phyloP scores from a whole-genome alignment of 2,113 vertebrate species.

The Colius striatus region DNA sequence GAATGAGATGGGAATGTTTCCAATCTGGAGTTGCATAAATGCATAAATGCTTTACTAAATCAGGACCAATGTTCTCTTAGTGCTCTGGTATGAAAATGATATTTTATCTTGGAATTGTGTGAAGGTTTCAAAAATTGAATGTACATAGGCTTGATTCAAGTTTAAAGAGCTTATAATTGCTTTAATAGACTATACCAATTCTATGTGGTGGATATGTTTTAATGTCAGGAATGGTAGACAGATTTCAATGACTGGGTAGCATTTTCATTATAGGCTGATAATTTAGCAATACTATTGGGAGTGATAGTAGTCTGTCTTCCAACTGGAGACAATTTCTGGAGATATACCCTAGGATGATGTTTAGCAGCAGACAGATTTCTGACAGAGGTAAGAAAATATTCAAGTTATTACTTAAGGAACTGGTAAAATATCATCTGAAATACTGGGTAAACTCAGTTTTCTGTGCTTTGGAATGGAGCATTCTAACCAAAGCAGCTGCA shows the following conservation, averaged over 20 bases:
- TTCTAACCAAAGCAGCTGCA: neutral
- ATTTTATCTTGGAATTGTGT: neutral
- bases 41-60: neutral
- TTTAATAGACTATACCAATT: neutral
- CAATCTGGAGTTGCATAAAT: neutral
- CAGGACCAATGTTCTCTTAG: neutral
- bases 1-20: neutral
- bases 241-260: neutral
- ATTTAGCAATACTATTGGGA: neutral
- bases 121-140: neutral
- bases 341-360: neutral
- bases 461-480: neutral
- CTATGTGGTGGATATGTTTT: accelerated
- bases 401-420: neutral
- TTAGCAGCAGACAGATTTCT: neutral
- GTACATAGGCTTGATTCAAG: neutral
- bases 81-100: neutral
- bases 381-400: neutral
- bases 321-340: neutral
- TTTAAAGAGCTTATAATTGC: neutral
- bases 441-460: neutral
- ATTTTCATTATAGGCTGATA: neutral
- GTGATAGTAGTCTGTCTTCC: neutral
- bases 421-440: neutral
- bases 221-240: neutral